A percentile compares a stretch with the other conserved stretches of the same genome.
These are phyloP conservation scores for Chunga burmeisteri DNA, from an alignment of 2,113 vertebrate species.

Conservation along the genomic window DNA sequence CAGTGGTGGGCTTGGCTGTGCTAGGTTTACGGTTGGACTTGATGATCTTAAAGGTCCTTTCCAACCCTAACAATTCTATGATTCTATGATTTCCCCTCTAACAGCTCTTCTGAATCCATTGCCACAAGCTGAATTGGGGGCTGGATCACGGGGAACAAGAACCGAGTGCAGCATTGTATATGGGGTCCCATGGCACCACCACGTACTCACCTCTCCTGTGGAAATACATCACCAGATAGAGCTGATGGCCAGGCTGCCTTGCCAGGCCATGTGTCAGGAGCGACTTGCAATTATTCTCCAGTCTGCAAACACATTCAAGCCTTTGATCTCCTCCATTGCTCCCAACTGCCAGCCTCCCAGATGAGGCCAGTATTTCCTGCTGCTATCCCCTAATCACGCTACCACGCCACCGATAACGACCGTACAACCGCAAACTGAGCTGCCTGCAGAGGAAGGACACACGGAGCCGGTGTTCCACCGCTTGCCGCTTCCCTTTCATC, in stretches of 20 bases:
- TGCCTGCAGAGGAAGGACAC: background rate
- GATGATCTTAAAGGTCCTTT: too few relatives aligned
- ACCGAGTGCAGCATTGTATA: accelerated
- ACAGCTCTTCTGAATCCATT: background rate
- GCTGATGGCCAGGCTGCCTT: accelerated
- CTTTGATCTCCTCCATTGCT: constrained; percentile 9
- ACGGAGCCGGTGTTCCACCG: accelerated
- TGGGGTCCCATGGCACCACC: accelerated
- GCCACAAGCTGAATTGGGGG: accelerated
- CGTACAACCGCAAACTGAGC: accelerated
- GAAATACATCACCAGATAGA: background rate
- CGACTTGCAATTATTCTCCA: background rate
- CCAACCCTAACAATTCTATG: too few relatives aligned
- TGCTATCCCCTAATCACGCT: background rate
- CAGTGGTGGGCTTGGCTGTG: too few relatives aligned
- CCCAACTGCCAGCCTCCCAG: background rate
- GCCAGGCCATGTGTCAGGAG: background rate
- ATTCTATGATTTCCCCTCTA: background rate
- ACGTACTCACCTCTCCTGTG: background rate
- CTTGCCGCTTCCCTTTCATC: background rate
- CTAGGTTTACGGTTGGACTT: too few relatives aligned
- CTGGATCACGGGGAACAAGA: accelerated
- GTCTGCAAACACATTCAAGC: background rate
- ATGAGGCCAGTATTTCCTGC: background rate
- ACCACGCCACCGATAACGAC: background rate